Conservation (phyloP, 1,140 invertebrate species). For the Drosophila jambulina region DNA sequence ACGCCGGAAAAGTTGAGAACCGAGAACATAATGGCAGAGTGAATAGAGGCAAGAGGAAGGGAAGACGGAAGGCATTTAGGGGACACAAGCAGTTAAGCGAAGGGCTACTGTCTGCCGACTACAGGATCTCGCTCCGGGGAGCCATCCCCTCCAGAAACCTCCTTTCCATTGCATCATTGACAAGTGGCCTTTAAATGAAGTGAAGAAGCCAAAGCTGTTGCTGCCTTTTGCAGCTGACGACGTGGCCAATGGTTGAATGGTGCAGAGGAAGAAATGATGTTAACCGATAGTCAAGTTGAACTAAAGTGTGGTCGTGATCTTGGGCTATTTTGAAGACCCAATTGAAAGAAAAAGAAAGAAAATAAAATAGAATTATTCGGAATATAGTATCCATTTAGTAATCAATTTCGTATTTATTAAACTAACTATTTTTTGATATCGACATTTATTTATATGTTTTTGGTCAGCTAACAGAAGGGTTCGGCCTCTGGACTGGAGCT, state of each 20-base stretch:
- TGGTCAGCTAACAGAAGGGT: not conserved
- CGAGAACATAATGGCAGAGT: constrained; percentile 40
- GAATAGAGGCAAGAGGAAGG: constrained; percentile 12
- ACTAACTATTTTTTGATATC: not conserved
- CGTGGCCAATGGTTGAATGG: not conserved
- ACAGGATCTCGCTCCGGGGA: constrained; percentile 20
- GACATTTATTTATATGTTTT: not conserved
- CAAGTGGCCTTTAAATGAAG: constrained; percentile 78
- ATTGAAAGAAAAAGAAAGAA: not conserved
- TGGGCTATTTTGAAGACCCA: not conserved
- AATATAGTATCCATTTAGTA: too few species aligned
- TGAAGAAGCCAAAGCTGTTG: constrained; percentile 45
- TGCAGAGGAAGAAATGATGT: not conserved
- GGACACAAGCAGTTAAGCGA: constrained; percentile 21
- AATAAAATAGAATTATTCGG: too few species aligned
- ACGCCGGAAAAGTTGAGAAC: constrained; percentile 31
- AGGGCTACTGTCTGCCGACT: constrained; percentile 19
- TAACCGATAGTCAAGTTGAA: not conserved
- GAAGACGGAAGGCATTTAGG: constrained; percentile 10
- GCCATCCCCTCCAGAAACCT: constrained; percentile 14
- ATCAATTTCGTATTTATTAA: not conserved
- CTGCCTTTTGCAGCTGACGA: constrained; percentile 33
- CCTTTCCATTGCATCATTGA: constrained; percentile 58
- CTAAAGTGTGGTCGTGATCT: not conserved
- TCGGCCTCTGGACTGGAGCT: not conserved